Evolutionary conservation across 2,113 vertebrate species (phyloP).

Genomic region (Dipodomys ordii): DNA sequence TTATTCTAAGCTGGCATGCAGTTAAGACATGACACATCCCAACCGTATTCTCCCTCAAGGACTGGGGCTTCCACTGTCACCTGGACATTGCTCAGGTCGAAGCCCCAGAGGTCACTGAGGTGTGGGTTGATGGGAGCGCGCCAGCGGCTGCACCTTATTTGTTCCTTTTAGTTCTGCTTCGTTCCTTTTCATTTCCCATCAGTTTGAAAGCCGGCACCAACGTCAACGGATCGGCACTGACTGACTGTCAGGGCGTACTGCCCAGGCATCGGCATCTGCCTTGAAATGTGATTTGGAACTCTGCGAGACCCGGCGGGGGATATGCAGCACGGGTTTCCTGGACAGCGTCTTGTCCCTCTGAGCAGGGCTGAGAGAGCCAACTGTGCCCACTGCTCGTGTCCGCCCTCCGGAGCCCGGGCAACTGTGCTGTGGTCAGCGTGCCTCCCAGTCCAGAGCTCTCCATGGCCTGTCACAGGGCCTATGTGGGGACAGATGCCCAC

Average conservation of each 20-base stretch:
- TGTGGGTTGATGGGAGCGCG: not conserved
- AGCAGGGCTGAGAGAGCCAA: not conserved
- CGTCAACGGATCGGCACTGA: not conserved
- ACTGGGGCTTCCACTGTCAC: not conserved
- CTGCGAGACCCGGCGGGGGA: not conserved
- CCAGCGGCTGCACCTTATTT: accelerated
- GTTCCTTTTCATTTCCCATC: not conserved
- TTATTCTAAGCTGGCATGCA: not conserved
- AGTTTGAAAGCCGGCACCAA: not conserved
- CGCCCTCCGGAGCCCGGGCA: not conserved
- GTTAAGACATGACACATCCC: not conserved
- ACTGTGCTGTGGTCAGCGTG: not conserved
- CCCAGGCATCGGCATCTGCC: not conserved
- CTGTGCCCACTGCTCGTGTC: accelerated
- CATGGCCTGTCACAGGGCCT: accelerated
- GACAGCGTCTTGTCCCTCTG: not conserved
- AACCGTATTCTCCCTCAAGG: not conserved
- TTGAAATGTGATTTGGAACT: not conserved
- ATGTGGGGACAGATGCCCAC: no score
- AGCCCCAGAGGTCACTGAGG: not conserved
- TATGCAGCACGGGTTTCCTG: not conserved
- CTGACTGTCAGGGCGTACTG: no score
- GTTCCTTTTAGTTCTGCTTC: not conserved
- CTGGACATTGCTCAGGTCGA: accelerated
- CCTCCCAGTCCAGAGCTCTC: no score